A percentile compares a stretch with the other conserved stretches of the same genome.
Conservation (phyloP, 2,888 invertebrate species). For the Polyommatus icarus region DNA sequence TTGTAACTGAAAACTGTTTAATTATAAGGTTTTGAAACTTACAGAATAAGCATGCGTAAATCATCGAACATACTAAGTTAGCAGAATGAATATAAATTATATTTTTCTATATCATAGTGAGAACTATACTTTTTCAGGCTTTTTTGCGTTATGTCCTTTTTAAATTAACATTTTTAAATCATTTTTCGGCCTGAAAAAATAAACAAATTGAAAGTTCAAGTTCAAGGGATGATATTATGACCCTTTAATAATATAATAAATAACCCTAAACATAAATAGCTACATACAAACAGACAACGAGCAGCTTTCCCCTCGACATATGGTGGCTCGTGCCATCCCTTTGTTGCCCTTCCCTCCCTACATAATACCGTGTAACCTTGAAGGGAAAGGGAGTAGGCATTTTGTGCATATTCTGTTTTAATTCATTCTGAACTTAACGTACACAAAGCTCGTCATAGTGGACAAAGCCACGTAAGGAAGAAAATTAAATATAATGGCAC, state of each 20-base stretch:
- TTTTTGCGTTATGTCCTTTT: too few species aligned
- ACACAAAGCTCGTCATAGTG: background rate
- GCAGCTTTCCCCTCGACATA: conserved; percentile 53
- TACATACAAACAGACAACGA: conserved; percentile 18
- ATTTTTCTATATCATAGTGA: too few species aligned
- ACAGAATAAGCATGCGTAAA: too few species aligned
- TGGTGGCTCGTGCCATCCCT: conserved; percentile 68
- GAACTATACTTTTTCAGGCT: too few species aligned
- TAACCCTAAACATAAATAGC: conserved; percentile 11
- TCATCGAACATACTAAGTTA: too few species aligned
- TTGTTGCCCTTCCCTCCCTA: conserved; percentile 42
- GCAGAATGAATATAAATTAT: too few species aligned
- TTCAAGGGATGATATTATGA: background rate
- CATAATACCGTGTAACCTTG: background rate
- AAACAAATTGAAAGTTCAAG: background rate
- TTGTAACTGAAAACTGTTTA: too few species aligned
- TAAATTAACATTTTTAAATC: background rate
- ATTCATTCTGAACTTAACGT: background rate
- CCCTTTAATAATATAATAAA: background rate
- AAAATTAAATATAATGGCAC: too few species aligned
- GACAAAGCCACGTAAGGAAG: background rate
- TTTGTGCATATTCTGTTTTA: background rate
- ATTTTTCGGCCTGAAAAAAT: background rate
- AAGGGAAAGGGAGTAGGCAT: conserved; percentile 17
- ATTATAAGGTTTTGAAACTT: too few species aligned